Evolutionary conservation across 2,113 vertebrate species (phyloP), one percentile per base, ranked within the genome.

Genomic region (Apistogramma diplotaenia): DNA sequence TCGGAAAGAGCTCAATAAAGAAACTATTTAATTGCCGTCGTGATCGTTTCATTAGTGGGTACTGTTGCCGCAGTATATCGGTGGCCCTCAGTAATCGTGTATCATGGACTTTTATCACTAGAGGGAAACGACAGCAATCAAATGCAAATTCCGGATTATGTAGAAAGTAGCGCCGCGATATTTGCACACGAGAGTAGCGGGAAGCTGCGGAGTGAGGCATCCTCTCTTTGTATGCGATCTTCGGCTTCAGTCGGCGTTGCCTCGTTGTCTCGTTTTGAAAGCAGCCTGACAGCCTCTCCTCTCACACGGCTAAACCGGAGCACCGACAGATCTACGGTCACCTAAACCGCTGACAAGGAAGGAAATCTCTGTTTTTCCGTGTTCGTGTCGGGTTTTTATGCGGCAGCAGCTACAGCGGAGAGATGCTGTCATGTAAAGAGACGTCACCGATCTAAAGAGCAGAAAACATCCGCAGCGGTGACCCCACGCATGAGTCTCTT

Each of bases 171-270:
- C 12, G 35, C 7, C 40, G 2, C 23, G 23, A 25, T 8, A 67
- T 49, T 49, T 43, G 62, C 5, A 67, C 40, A 49, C 62, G 40
- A 67, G 23, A 46, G 23, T 49, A 49, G 19, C n/a, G n/a, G n/a
- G n/a, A n/a, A 1, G 27, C 56, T 2, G 72, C 76, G 29, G 84
- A 84, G 89, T 91, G 82, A 85, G 3, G 13, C 79, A 16, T 89
- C 54, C 0, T 55, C 16, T 1, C 0, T 0, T 0, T 0, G 16
- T 1, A 59, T 12, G 60, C 19, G 87, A 84, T 85, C 91, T 88
- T 72, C 23, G 82, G 4, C 33, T 1, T 37, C 54, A 16, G 81
- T 82, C 78, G 54, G 1, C 81, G 54, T 65, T 8, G 57, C 60
- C 40, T 40, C 33, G 77, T 31, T 27, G 46, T 79, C 19, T 54